A percentile compares a stretch with the other conserved stretches of the same genome.
Evolutionary conservation across 2,888 invertebrate species (phyloP).

Genomic region (Brenthis hecate): DNA sequence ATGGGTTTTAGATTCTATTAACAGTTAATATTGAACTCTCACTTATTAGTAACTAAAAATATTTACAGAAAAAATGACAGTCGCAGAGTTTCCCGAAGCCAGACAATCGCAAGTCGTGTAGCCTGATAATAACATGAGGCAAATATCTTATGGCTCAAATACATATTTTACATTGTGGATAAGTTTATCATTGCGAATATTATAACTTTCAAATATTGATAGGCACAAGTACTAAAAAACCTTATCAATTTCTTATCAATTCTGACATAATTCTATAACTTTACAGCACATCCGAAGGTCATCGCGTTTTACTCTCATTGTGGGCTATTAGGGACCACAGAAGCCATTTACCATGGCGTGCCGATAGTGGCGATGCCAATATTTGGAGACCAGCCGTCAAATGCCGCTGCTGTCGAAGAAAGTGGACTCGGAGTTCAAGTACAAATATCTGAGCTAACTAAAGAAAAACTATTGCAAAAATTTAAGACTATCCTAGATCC

Average conservation of each 20-base stretch:
- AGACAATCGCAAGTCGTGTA: no score
- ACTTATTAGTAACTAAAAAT: no score
- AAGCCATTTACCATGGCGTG: slow-evolving; percentile 81
- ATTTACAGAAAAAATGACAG: no score
- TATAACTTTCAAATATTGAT: no score
- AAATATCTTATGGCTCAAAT: no score
- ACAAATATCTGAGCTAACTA: slow-evolving; percentile 70
- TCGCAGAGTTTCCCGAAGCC: no score
- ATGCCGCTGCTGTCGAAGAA: slow-evolving; percentile 78
- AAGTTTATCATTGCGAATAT: no score
- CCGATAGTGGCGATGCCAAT: slow-evolving; percentile 83
- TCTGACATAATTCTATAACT: slow-evolving; percentile 5
- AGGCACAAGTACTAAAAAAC: background rate
- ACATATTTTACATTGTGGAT: no score
- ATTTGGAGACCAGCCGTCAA: slow-evolving; percentile 82
- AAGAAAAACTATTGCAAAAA: slow-evolving; percentile 71
- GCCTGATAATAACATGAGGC: no score
- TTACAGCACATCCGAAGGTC: slow-evolving; percentile 74
- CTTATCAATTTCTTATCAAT: slow-evolving; percentile 51
- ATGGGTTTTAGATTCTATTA: no score
- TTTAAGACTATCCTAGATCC: slow-evolving; percentile 75
- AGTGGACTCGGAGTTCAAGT: slow-evolving; percentile 75
- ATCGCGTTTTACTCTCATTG: slow-evolving; percentile 82
- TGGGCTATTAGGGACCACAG: slow-evolving; percentile 81
- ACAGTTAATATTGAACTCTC: no score